Base-by-base conservation (phyloP, 2,113 vertebrate genomes). In the Rhizomys pruinosus region DNA sequence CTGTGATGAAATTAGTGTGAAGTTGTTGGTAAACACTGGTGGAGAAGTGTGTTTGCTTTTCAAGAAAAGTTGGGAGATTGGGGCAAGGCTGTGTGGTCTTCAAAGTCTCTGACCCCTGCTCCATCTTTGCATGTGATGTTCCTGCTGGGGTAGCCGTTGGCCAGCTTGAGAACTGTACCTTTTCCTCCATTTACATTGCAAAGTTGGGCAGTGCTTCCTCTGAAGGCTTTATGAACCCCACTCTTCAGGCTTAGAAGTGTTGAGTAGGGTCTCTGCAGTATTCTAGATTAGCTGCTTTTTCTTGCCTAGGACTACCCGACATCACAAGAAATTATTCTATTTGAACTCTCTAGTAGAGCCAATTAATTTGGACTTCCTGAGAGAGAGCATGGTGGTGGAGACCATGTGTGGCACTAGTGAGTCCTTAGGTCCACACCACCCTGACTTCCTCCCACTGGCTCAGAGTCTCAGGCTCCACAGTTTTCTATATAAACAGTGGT, bases 291-390 rank as follows among this genome's bases (percentile, higher is more conserved):
- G 68, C 87, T 90, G 74, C 10, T 74, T 16, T 91, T 96, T 68
- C n/a, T 87, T 91, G 95, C 68, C 23, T 42, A 55, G 71, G 66
- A 66, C 71, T 84, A 63, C 76, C 71, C 89, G 93, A 89, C 79
- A 93, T 95, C 92, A 94, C 63, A 97, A 69, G 89, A 94, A 86
- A 87, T 95, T 90, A 92, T 92, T 96, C 82, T 94, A 8, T 92
- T 95, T 97, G 96, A 96, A 95, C 79, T 96, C 63, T 84, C 89
- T 27, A 92, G 86, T 44, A 57, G 47, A 89, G 82, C 86, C 91
- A 89, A 88, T 96, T 96, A 91, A 84, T 93, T 90, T 39, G 23
- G 44, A 85, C 76, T 86, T 91, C 69, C 92, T 89, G 17, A 29
- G 61, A 92, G 90, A 89, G 71, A 72, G 39, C 39, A 5, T 29